Evolutionary conservation across 2,888 invertebrate genomes (phyloP).

Genomic region (Autographa pulchrina): DNA sequence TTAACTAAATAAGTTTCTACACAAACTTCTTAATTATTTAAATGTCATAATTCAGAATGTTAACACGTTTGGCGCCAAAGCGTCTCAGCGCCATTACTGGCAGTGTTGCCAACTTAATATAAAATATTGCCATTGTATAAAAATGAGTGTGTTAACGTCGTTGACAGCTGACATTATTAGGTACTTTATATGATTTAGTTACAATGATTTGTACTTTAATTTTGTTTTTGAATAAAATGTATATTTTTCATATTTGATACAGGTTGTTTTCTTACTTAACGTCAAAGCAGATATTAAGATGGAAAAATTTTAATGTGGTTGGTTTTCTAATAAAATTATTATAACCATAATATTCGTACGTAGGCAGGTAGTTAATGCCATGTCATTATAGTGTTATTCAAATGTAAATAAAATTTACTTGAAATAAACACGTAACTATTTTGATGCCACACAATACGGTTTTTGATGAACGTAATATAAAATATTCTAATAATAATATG

Average conservation of each 20-base stretch:
- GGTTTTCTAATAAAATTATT: no score
- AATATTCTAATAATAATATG: not conserved
- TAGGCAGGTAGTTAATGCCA: no score
- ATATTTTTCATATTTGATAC: no score
- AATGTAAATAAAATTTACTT: not conserved
- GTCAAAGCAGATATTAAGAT: no score
- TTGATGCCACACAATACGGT: not conserved
- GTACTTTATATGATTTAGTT: not conserved
- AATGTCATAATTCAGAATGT: slow-evolving; percentile 19
- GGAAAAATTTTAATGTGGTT: no score
- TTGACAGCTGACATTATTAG: slow-evolving; percentile 2
- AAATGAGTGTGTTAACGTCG: slow-evolving; percentile 14
- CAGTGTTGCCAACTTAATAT: slow-evolving; percentile 44
- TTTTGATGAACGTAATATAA: not conserved
- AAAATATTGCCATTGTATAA: slow-evolving; percentile 38
- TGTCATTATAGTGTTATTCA: not conserved
- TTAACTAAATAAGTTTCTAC: not conserved
- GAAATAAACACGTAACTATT: not conserved
- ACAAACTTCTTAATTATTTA: slow-evolving; percentile 19
- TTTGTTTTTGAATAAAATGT: not conserved
- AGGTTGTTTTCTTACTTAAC: no score
- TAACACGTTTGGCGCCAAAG: slow-evolving; percentile 27
- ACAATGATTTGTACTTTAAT: not conserved
- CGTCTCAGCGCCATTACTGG: slow-evolving; percentile 36
- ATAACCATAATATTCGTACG: no score